A percentile compares a stretch with the other conserved stretches of the same genome.
These are phyloP conservation scores for Saccopteryx bilineata DNA, from an alignment of 2,113 vertebrate species.

Conservation along the genomic window DNA sequence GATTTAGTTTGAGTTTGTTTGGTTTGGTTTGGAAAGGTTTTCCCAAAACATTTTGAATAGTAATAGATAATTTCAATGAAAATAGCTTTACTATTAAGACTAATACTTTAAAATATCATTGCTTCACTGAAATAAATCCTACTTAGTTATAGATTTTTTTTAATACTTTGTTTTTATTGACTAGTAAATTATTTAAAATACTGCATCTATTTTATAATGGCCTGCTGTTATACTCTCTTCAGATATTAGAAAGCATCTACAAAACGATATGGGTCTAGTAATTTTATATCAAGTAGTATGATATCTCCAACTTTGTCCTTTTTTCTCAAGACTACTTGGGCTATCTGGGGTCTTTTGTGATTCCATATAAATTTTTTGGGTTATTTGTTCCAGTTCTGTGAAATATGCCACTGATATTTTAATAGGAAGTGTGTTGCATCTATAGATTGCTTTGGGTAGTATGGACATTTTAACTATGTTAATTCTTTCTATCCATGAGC, in stretches of 20 bases:
- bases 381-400: neutral
- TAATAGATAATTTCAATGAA: constrained; percentile 7
- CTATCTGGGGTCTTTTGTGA: neutral
- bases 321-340: neutral
- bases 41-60: neutral
- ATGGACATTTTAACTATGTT: neutral
- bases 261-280: neutral
- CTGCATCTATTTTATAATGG: neutral
- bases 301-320: neutral
- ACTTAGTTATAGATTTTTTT: neutral
- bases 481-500: neutral
- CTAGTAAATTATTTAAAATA: neutral
- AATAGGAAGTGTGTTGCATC: neutral
- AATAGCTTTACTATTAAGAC: neutral
- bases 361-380: neutral
- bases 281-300: neutral
- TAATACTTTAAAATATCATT: neutral
- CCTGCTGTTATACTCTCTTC: neutral
- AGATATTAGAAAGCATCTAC: neutral
- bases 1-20: neutral
- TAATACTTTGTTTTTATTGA: neutral
- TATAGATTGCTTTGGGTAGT: neutral
- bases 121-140: neutral
- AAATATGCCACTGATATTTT: neutral
- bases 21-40: neutral